Evolutionary conservation across 2,888 invertebrate species (phyloP).

Genomic region (Melanargia galathea): DNA sequence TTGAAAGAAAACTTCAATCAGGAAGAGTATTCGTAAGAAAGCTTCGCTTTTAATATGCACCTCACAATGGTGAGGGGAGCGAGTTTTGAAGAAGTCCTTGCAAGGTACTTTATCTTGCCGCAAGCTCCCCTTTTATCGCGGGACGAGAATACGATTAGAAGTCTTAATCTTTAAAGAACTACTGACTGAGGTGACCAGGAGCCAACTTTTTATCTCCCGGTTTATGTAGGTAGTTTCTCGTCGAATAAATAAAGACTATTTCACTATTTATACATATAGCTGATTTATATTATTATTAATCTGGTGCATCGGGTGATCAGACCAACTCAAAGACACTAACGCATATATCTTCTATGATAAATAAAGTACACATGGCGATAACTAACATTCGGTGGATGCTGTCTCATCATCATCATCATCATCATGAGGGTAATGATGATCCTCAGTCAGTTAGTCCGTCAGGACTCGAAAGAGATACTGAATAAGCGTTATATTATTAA

Average conservation of each 20-base stretch:
- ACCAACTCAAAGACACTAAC: no score
- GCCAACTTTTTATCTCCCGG: conserved; percentile 36
- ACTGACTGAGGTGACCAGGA: conserved; percentile 46
- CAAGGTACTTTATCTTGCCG: conserved; percentile 73
- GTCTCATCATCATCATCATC: no score
- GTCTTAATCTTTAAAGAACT: conserved; percentile 67
- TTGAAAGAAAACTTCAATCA: conserved; percentile 69
- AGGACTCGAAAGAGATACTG: no score
- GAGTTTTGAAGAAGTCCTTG: conserved; percentile 75
- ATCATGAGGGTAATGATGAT: no score
- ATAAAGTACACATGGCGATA: no score
- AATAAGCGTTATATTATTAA: no score
- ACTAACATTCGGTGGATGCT: no score
- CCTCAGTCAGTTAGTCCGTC: no score
- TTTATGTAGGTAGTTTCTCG: neutral
- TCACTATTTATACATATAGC: neutral
- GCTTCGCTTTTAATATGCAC: conserved; percentile 73
- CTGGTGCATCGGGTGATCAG: no score
- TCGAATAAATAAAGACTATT: neutral
- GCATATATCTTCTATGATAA: no score
- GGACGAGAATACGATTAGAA: conserved; percentile 69
- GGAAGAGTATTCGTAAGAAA: conserved; percentile 66
- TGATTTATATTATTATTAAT: no score
- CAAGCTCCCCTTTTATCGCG: conserved; percentile 63
- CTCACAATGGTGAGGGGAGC: conserved; percentile 72